These are phyloP conservation scores for Halyomorpha halys DNA, from an alignment of 1,140 invertebrate genomes.

Conservation along the genomic window DNA sequence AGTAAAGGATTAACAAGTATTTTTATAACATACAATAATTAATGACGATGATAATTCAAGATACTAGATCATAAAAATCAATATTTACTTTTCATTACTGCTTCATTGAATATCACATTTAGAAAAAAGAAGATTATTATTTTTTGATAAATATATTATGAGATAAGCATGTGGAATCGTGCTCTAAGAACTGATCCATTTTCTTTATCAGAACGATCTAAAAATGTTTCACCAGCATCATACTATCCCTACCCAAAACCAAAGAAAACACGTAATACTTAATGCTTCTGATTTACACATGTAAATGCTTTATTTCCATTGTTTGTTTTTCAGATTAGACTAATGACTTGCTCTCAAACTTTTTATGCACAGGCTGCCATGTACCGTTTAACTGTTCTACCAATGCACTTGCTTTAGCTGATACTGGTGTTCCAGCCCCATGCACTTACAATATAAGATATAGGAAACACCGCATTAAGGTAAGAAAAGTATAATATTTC, in stretches of 20 bases:
- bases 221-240: background rate
- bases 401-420: conserved; percentile 14
- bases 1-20: too few species aligned
- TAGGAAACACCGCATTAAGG: conserved; percentile 22
- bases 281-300: background rate
- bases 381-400: conserved; percentile 11
- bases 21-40: too few species aligned
- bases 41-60: too few species aligned
- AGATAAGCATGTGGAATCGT: too few species aligned
- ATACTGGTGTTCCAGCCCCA: conserved; percentile 12
- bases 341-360: conserved; percentile 14
- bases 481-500: background rate
- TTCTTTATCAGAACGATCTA: too few species aligned
- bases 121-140: too few species aligned
- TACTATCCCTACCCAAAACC: background rate
- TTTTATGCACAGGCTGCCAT: conserved; percentile 13
- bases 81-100: too few species aligned
- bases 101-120: too few species aligned
- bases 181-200: too few species aligned
- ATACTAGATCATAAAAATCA: too few species aligned
- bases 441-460: conserved; percentile 18
- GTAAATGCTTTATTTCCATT: background rate
- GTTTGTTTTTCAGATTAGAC: conserved; percentile 7
- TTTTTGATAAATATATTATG: too few species aligned
- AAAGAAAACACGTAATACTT: background rate